phyloP scores from a whole-genome alignment of 2,113 vertebrate genomes.

The Tenebrosternarchus preto region DNA sequence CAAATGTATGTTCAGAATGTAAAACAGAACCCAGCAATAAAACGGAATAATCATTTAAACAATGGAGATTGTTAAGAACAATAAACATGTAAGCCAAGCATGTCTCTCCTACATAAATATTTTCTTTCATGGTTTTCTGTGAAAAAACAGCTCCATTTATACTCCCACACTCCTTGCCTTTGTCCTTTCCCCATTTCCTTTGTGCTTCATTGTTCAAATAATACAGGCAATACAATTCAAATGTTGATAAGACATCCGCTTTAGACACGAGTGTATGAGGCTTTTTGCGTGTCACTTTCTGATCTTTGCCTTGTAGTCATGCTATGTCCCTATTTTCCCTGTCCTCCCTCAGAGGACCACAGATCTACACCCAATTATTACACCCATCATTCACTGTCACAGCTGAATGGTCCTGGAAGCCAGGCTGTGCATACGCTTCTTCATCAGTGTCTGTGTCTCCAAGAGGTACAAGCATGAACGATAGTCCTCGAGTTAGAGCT shows the following conservation, averaged over 20 bases:
- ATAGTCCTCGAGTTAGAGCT: conserved; percentile 34
- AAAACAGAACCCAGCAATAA: background rate
- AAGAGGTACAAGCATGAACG: conserved; percentile 36
- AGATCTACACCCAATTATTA: conserved; percentile 49
- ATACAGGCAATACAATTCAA: conserved; percentile 27
- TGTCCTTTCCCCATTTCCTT: conserved; percentile 38
- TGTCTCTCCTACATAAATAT: background rate
- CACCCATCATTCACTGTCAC: conserved; percentile 41
- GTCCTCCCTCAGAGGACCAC: conserved; percentile 36
- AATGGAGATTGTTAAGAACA: background rate
- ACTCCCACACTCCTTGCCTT: conserved; percentile 34
- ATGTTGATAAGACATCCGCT: conserved; percentile 34
- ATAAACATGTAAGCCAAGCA: background rate
- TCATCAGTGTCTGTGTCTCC: conserved; percentile 43
- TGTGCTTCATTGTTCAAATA: conserved; percentile 37
- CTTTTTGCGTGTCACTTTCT: conserved; percentile 25
- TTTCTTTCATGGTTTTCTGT: conserved; percentile 1
- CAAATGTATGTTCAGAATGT: background rate
- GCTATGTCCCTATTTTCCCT: background rate
- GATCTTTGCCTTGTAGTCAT: conserved; percentile 38
- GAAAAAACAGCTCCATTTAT: conserved; percentile 43
- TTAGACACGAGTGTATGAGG: conserved; percentile 41
- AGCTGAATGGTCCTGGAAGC: conserved; percentile 46
- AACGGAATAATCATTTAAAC: background rate
- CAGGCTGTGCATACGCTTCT: conserved; percentile 34